Base-by-base conservation (phyloP, 2,888 invertebrate genomes). In the Sminthurides aquaticus region DNA sequence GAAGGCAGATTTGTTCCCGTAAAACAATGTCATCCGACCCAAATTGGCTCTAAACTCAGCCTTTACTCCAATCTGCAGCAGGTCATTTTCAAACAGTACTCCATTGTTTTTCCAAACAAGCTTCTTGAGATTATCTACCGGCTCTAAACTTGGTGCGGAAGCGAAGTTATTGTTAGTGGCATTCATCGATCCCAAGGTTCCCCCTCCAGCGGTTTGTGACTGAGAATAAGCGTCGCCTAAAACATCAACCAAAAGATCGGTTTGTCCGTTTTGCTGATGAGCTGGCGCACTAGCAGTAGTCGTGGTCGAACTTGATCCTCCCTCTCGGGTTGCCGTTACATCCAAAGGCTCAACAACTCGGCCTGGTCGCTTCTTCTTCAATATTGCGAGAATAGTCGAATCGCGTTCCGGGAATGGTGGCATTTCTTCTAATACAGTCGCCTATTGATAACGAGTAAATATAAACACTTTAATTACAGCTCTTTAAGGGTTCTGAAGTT, bases 381-480 rank as follows among this genome's bases (percentile, higher is more conserved):
- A 82, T 71, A 98, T 97, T 61, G 96, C 94, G 74, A 99, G 82
- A 76, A 99, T 96, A 18, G 96, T 96, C 68, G 96, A 97, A 81
- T 97, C 97, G 73, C 98, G 85, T 81, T 99, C 99, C 2, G 99
- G 96, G 82, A 98, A 99, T 60, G 98, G 97, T 69, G 99, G 99
- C 99, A 99, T 99, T 83, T 99, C 99, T 83, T 99, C 99, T 74
- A 99, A 82, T 60, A 98, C 97, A 60, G 97, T 98, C 26, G 97
- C 97, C 84, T 85, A 74, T 5, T n/a, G n/a, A n/a, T n/a, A n/a
- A n/a, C n/a, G n/a, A n/a, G n/a, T n/a, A n/a, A n/a, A n/a, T n/a
- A n/a, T n/a, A n/a, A n/a, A n/a, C n/a, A n/a, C n/a, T n/a, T n/a
- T n/a, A n/a, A n/a, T n/a, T n/a, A n/a, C n/a, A n/a, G n/a, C n/a